These are phyloP conservation scores for Brachyhypopomus gauderio DNA, from an alignment of 2,113 vertebrate species.

Conservation along the genomic window DNA sequence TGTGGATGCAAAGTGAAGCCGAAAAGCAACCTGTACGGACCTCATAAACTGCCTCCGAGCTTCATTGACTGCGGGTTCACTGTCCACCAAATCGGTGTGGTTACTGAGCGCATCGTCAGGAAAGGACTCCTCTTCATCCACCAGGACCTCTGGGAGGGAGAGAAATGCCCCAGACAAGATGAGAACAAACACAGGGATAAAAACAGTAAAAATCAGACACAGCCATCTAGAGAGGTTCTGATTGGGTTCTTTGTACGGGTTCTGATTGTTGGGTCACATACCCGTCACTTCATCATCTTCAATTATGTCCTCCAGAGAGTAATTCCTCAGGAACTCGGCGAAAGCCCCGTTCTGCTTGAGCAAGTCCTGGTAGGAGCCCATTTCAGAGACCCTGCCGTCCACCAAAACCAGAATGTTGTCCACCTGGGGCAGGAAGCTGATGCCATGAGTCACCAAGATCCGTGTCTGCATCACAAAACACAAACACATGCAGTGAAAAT, in stretches of 20 bases:
- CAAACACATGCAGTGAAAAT: background rate
- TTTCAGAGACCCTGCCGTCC: slow-evolving; percentile 87
- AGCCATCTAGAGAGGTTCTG: background rate
- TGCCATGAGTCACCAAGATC: slow-evolving; percentile 90
- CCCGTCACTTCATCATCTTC: slow-evolving; percentile 80
- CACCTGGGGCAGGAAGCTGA: slow-evolving; percentile 93
- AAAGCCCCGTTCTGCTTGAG: slow-evolving; percentile 85
- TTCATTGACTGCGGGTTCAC: slow-evolving; percentile 79
- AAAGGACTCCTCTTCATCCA: slow-evolving; percentile 80
- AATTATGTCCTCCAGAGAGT: slow-evolving; percentile 76
- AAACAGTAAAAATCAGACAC: background rate
- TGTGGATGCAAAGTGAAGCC: background rate
- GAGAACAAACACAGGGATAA: background rate
- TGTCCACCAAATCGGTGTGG: slow-evolving; percentile 86
- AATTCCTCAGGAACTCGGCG: slow-evolving; percentile 92
- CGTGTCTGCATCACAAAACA: slow-evolving; percentile 77
- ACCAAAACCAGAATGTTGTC: slow-evolving; percentile 89
- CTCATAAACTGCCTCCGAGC: slow-evolving; percentile 88
- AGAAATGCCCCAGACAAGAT: background rate
- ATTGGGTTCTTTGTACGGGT: too few species aligned
- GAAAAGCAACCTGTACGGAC: slow-evolving; percentile 65
- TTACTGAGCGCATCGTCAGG: slow-evolving; percentile 88
- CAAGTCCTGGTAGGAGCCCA: slow-evolving; percentile 88
- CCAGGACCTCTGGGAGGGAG: slow-evolving; percentile 64
- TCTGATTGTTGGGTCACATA: slow-evolving; percentile 48